Evolutionary conservation across 2,888 invertebrate species (phyloP).

Genomic region (Eupelmus urozonus): DNA sequence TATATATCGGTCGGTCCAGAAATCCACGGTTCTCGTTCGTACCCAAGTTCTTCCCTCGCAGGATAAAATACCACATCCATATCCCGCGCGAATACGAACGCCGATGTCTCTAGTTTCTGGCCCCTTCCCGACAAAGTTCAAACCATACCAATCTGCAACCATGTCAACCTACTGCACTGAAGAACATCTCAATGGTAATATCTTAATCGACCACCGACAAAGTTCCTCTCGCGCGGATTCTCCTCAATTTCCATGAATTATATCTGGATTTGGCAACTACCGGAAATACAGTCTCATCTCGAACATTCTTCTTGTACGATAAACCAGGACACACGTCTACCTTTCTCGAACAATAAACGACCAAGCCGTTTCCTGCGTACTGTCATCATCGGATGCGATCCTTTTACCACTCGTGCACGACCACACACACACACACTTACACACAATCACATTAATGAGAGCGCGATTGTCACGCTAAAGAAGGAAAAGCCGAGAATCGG

Average conservation of each 20-base stretch:
- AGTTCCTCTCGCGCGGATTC: slow-evolving; percentile 48
- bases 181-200: slow-evolving; percentile 23
- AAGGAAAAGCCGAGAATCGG: too few species aligned
- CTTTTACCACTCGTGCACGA: slow-evolving; percentile 36
- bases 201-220: slow-evolving; percentile 25
- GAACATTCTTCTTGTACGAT: slow-evolving; percentile 42
- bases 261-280: slow-evolving; percentile 13
- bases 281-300: slow-evolving; percentile 52
- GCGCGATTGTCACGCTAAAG: slow-evolving; percentile 11
- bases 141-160: slow-evolving; percentile 33
- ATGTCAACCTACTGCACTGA: slow-evolving; percentile 50
- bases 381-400: slow-evolving; percentile 53
- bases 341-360: slow-evolving; percentile 35
- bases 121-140: slow-evolving; percentile 5
- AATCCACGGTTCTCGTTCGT: slow-evolving; percentile 45
- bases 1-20: slow-evolving; percentile 51
- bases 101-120: slow-evolving; percentile 30
- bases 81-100: slow-evolving; percentile 32
- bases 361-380: slow-evolving; percentile 42
- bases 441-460: too few species aligned
- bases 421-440: slow-evolving; percentile 28
- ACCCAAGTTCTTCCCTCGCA: slow-evolving; percentile 39
- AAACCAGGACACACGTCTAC: slow-evolving; percentile 36
- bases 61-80: slow-evolving; percentile 31
- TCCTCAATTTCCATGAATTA: slow-evolving; percentile 21